Evolutionary conservation across 1,140 invertebrate genomes (phyloP).

Genomic region (Anastatus disparis): DNA sequence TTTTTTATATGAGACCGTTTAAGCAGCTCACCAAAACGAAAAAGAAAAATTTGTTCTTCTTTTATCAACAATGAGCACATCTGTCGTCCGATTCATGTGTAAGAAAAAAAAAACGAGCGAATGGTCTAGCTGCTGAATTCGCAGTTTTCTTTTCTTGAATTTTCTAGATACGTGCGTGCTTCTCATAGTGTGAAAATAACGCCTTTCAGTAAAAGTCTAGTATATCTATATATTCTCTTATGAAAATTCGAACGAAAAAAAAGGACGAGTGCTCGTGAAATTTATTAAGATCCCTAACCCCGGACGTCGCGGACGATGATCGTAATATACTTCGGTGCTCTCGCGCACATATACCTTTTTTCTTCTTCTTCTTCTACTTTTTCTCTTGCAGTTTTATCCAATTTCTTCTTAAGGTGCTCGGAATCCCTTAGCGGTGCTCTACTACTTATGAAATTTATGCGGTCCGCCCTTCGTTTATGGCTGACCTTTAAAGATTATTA

Average conservation of each 20-base stretch:
- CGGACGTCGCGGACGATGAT: background rate
- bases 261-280: constrained; percentile 34
- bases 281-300: constrained; percentile 49
- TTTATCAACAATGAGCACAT: constrained; percentile 54
- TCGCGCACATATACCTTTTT: no score
- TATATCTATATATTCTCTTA: constrained; percentile 56
- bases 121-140: constrained; percentile 43
- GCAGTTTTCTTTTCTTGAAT: constrained; percentile 46
- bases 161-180: constrained; percentile 21
- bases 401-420: constrained; percentile 4
- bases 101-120: background rate
- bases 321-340: constrained; percentile 23
- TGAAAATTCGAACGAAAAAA: constrained; percentile 54
- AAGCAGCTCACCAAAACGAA: constrained; percentile 29
- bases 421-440: background rate
- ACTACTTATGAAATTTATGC: background rate
- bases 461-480: background rate
- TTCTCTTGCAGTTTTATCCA: constrained; percentile 16
- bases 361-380: no score
- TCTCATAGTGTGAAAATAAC: constrained; percentile 47
- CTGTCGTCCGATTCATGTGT: constrained; percentile 39
- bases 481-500: background rate
- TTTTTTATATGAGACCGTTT: constrained; percentile 45
- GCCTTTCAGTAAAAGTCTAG: background rate
- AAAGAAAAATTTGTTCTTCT: constrained; percentile 35